phyloP scores from a whole-genome alignment of 2,888 invertebrate species.

The Sminthurinus aureus region DNA sequence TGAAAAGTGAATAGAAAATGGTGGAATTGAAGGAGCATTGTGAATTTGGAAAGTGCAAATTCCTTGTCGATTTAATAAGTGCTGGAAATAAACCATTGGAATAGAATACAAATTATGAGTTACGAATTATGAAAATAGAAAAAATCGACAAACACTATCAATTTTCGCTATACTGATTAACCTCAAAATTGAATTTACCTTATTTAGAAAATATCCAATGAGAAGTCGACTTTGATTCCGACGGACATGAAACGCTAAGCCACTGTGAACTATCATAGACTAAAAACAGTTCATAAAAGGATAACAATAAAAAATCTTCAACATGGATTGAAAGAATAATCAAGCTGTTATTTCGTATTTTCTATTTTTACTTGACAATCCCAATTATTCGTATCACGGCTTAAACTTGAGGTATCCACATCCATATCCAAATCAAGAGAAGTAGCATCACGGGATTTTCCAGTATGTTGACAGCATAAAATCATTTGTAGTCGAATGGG shows the following conservation, averaged over 20 bases:
- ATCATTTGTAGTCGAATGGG: conserved; percentile 14
- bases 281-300: not conserved
- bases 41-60: conserved; percentile 26
- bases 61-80: conserved; percentile 24
- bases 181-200: not conserved
- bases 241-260: not conserved
- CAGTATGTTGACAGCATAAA: conserved; percentile 10
- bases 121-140: not conserved
- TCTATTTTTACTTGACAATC: conserved; percentile 16
- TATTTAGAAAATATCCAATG: conserved; percentile 23
- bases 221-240: not conserved
- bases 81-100: too few relatives aligned
- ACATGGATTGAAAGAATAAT: not conserved
- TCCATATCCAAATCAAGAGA: not conserved
- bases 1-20: conserved; percentile 1
- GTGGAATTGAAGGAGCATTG: not conserved
- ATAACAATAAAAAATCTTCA: not conserved
- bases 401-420: not conserved
- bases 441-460: not conserved
- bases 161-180: not conserved
- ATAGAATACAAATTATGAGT: not conserved
- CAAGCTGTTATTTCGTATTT: not conserved
- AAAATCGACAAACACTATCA: not conserved
- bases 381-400: not conserved
- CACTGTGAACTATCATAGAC: conserved; percentile 28